Percentiles rank a stretch among this genome's conserved stretches.
Conservation (phyloP, 2,888 invertebrate species). For the Salticus scenicus region DNA sequence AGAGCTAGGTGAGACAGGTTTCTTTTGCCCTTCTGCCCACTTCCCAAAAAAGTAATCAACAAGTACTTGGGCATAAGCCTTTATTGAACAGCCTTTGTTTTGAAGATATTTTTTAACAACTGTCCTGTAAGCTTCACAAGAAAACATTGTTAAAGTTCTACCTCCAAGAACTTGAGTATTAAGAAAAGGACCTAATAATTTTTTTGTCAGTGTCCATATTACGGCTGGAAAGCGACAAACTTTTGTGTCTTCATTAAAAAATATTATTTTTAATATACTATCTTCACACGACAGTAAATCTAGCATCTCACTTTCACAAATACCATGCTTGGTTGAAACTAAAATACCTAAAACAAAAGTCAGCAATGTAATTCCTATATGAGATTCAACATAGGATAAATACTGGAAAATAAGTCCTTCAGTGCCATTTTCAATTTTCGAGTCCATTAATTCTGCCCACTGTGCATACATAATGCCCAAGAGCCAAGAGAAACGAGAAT, state of each 20-base stretch:
- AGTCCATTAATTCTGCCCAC: constrained; percentile 40
- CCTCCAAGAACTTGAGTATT: constrained; percentile 61
- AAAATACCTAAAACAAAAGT: constrained; percentile 82
- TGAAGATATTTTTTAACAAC: constrained; percentile 55
- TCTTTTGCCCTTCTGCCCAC: constrained; percentile 47
- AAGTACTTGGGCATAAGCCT: constrained; percentile 46
- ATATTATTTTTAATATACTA: constrained; percentile 72
- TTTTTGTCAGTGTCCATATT: constrained; percentile 50
- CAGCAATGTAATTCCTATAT: constrained; percentile 70
- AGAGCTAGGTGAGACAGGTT: constrained; percentile 41
- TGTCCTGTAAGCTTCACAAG: constrained; percentile 63
- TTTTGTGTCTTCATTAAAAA: constrained; percentile 44
- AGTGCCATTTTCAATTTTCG: constrained; percentile 43
- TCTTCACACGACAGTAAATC: constrained; percentile 77
- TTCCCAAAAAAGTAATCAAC: constrained; percentile 62
- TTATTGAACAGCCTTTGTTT: constrained; percentile 31
- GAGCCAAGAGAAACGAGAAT: constrained; percentile 41
- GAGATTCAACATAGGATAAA: constrained; percentile 59
- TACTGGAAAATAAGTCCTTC: constrained; percentile 55
- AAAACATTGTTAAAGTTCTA: constrained; percentile 54
- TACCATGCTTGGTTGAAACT: constrained; percentile 84
- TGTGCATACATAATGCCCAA: constrained; percentile 38
- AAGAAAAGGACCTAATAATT: constrained; percentile 50
- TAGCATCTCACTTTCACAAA: constrained; percentile 87
- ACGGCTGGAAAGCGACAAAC: constrained; percentile 55